Evolutionary conservation across 1,140 invertebrate species (phyloP), one percentile per base, ranked within the genome.

Genomic region (Helicoverpa armigera): DNA sequence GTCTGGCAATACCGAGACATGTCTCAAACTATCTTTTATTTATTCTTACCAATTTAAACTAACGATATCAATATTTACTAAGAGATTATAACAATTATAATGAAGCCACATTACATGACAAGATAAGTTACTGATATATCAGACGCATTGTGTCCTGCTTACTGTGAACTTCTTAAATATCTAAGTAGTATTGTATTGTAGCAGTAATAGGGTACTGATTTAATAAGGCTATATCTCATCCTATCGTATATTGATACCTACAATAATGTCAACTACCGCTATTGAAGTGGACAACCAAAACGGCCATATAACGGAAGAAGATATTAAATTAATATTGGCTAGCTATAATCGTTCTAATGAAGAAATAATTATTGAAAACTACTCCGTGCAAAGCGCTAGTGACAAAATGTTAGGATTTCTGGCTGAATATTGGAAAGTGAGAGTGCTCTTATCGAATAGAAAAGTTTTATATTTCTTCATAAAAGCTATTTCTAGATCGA

Each of bases 381-480:
- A 88, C 84, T 54, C 65, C 50, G 35, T 91, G 51, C 50, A 82
- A 16, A 88, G 85, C 63, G 92, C 91, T 14, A 93, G 91, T 84
- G 86, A 91, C 13, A 93, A 91, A 83, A 93, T 94, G 91, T 83
- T 94, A 51, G 93, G 93, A 29, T 94, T 91, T 83, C 70, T 94
- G 53, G 74, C 88, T 12, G 93, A 95, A 82, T 93, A 95, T 85
- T 93, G 86, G 85, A 94, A 88, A 86, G 69, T 95, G 2, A 82
- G 87, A 81, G 83, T 95, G 16, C 48, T 80, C 69, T 58, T 91
- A 18, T 54, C 69, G 13, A 74, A 83, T 70, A 82, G 63, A 43
- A 85, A 85, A 85, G 67, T 72, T 10, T 54, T 91, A 13, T 77
- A 35, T 73, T 94, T 90, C 79, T 94, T 94, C 54, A 89, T 94